Evolutionary conservation across 2,113 vertebrate species (phyloP), one percentile per base, ranked within the genome.

Genomic region (Podarcis raffonei): DNA sequence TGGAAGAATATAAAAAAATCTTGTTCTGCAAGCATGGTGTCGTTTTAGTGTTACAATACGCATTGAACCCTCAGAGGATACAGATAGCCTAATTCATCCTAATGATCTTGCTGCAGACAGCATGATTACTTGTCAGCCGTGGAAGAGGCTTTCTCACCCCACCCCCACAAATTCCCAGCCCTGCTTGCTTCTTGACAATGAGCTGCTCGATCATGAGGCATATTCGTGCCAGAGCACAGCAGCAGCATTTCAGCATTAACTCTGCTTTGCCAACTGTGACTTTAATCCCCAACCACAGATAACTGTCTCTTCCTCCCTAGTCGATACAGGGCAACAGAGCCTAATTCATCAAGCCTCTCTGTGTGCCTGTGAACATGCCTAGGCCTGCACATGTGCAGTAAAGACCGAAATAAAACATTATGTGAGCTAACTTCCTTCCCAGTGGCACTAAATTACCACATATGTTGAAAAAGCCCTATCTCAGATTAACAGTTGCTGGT

Each of bases 81-180:
- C 20, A 62, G 88, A 75, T 3, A 32, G 79, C 74, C 81, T 18
- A 86, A 82, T 18, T 32, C 86, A 83, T 7, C 12, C 30, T 89
- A 76, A 87, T 86, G 57, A 75, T 27, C 62, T 71, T 79, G 32
- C 76, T 82, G 78, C 65, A 78, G 85, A 89, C 86, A 83, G 39
- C 84, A 53, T 20, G 32, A 23, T 90, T 80, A 89, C 92, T 80
- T 35, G 74, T 69, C 66, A 91, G 91, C 86, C 82, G 86, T 65
- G 83, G 32, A n/a, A 74, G 81, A 35, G 59, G 53, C 53, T 48
- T 91, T 85, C 83, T 66, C 16, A 12, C 2, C 30, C 8, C 22
- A 8, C 82, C 16, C 37, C 30, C 16, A 16, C 53, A 4, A 53
- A 53, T 27, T 69, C 66, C 25, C 77, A 8, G 20, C 16, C 65